Evolutionary conservation across 2,113 vertebrate genomes (phyloP).

Genomic region (Coptodon bakossiorum): DNA sequence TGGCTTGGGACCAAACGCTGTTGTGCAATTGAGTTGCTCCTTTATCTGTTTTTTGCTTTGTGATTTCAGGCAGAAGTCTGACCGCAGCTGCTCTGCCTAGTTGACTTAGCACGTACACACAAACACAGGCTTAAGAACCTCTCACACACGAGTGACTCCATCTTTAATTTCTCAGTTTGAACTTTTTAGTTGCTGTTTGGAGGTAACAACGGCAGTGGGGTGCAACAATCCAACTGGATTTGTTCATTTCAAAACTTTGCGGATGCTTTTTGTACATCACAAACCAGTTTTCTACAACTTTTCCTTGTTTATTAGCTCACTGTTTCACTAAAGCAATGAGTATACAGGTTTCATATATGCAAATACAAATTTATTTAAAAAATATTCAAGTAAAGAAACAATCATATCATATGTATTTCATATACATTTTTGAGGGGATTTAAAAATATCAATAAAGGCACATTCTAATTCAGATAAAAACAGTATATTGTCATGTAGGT

Average conservation of each 20-base stretch:
- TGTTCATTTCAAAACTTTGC: constrained; percentile 1
- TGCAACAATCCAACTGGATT: background rate
- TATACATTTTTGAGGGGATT: background rate
- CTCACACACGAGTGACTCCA: constrained; percentile 52
- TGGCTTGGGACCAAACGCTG: constrained; percentile 48
- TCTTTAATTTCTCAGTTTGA: constrained; percentile 59
- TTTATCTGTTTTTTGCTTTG: constrained; percentile 63
- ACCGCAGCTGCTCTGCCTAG: constrained; percentile 55
- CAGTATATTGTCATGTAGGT: background rate
- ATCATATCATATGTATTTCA: background rate
- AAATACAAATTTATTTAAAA: background rate
- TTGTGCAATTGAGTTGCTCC: constrained; percentile 67
- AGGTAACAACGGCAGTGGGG: background rate
- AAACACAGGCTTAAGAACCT: constrained; percentile 41
- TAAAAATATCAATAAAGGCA: background rate
- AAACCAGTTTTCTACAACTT: background rate
- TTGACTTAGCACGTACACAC: constrained; percentile 37
- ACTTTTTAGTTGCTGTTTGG: constrained; percentile 39
- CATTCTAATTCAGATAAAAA: background rate
- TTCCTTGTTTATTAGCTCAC: background rate
- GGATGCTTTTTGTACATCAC: background rate
- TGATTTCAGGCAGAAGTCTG: constrained; percentile 60
- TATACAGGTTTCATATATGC: background rate
- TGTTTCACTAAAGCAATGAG: background rate
- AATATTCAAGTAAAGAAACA: background rate